Base-by-base conservation (phyloP, 1,140 invertebrate genomes). In the Thaumatotibia leucotreta region DNA sequence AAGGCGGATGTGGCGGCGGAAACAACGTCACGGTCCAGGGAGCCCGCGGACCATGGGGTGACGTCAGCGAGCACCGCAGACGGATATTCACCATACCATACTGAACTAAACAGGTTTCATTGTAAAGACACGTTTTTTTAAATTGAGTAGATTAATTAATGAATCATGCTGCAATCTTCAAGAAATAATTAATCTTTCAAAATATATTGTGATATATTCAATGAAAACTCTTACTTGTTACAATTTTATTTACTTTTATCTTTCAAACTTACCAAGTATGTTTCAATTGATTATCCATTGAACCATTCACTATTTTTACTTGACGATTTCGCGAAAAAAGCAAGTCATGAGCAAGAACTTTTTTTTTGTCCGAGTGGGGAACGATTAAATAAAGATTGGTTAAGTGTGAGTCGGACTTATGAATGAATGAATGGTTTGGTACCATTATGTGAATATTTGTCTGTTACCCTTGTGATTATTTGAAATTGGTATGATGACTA, bases 1-100 rank as follows among this genome's bases (percentile, higher is more conserved):
- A 82, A 81, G 85, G 79, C 87, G 87, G 87, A 89, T 88, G 78
- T 73, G 69, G 64, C 73, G 64, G 76, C 84, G 85, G 87, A 88
- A 89, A 75, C 76, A 78, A 82, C 82, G 81, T 86, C 81, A 87
- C 74, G 87, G 80, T 84, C 77, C 62, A 69, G 32, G 73, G 72
- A 69, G 71, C 69, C 74, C 73, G 78, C 78, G 74, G 75, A 75
- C 76, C 77, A 76, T 77, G 75, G 73, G 67, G 74, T 86, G 85
- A 86, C 86, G 80, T 80, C 83, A 83, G 39, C 45, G 63, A 62
- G 24, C 61, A 66, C 50, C 29, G 29, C 24, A 49, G 14, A 50
- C 33, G 17, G 45, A 35, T 61, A 68, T 52, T 65, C 14, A 45
- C 45, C 58, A 52, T 9, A 45, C 45, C 58, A 52, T 50, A 58